These are phyloP conservation scores for Nicator chloris DNA, from an alignment of 2,113 vertebrate species.

Conservation along the genomic window DNA sequence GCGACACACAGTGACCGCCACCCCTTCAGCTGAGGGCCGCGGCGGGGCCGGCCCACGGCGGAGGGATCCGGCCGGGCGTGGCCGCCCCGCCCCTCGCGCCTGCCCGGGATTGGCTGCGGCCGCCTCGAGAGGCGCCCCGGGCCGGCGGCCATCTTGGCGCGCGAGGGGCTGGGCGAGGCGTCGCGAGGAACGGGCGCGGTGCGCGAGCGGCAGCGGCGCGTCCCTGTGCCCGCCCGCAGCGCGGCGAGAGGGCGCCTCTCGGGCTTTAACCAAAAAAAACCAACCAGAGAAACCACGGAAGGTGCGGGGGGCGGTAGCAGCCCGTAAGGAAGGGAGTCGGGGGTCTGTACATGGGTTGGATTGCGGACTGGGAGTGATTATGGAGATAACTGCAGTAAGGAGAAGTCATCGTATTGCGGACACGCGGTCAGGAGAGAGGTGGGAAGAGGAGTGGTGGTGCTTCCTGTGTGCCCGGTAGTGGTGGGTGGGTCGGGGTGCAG, in stretches of 20 bases:
- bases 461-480: accelerated
- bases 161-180: accelerated
- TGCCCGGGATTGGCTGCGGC: neutral
- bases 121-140: neutral
- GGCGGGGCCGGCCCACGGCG: too few species aligned
- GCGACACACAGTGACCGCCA: too few species aligned
- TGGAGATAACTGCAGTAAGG: accelerated
- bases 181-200: neutral
- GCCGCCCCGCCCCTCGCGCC: neutral
- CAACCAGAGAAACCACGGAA: accelerated
- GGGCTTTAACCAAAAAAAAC: too few species aligned
- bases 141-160: neutral
- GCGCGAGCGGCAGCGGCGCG: too few species aligned
- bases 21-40: too few species aligned
- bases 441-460: accelerated
- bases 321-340: accelerated
- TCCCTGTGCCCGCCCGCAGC: neutral
- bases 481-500: neutral
- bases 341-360: accelerated
- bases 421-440: accelerated
- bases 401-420: accelerated
- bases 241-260: too few species aligned
- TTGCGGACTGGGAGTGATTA: accelerated
- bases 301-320: neutral
- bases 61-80: too few species aligned